A percentile compares a stretch with the other conserved stretches of the same genome.
These are phyloP conservation scores for Acronicta leporina DNA, from an alignment of 2,888 invertebrate species.

Conservation along the genomic window DNA sequence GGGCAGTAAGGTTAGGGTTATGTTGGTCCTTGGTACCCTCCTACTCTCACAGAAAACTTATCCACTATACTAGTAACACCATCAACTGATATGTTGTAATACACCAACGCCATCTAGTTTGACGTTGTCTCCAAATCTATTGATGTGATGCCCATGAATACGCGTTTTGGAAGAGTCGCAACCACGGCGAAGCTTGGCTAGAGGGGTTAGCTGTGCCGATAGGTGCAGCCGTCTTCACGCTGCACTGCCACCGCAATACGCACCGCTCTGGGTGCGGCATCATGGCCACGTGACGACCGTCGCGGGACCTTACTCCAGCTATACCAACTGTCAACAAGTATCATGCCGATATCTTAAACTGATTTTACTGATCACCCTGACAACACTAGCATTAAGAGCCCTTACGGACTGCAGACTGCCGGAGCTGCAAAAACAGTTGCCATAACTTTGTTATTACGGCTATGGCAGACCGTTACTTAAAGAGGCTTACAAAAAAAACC, in stretches of 20 bases:
- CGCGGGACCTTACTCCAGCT: constrained; percentile 95
- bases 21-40: neutral
- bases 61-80: too few relatives aligned
- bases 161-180: constrained; percentile 97
- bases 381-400: too few relatives aligned
- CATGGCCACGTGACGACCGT: constrained; percentile 98
- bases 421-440: too few relatives aligned
- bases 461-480: too few relatives aligned
- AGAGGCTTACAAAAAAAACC: too few relatives aligned
- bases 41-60: neutral
- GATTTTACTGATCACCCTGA: too few relatives aligned
- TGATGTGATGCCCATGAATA: constrained; percentile 90
- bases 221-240: constrained; percentile 82
- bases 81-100: too few relatives aligned
- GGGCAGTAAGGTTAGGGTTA: too few relatives aligned
- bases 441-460: too few relatives aligned
- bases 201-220: constrained; percentile 83
- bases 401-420: too few relatives aligned
- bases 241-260: constrained; percentile 97
- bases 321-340: constrained; percentile 90
- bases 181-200: constrained; percentile 95
- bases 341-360: too few relatives aligned
- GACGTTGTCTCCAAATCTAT: constrained; percentile 30
- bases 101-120: neutral
- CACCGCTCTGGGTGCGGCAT: constrained; percentile 99